phyloP scores from a whole-genome alignment of 2,113 vertebrate species.

The Thomomys bottae region DNA sequence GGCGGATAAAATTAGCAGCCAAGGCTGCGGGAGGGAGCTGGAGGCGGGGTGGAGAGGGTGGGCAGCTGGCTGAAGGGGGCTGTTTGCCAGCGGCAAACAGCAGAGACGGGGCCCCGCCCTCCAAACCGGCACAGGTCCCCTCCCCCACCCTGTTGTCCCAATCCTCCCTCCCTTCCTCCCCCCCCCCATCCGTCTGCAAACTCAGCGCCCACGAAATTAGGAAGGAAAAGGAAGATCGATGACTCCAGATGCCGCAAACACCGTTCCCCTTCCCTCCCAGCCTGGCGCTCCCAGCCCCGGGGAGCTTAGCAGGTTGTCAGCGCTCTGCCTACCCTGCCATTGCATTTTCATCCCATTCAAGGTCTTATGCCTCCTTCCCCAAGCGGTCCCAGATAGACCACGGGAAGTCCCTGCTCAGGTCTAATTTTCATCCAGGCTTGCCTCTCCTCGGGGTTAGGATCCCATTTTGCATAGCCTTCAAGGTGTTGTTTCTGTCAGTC shows the following conservation, averaged over 20 bases:
- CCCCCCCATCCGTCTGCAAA: constrained; percentile 73
- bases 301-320: constrained; percentile 69
- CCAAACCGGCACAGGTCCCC: constrained; percentile 38
- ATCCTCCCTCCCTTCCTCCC: constrained; percentile 25
- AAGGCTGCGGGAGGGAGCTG: constrained; percentile 41
- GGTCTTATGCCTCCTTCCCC: neutral
- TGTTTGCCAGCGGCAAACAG: neutral
- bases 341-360: neutral
- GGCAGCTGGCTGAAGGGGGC: constrained; percentile 73
- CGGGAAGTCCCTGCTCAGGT: neutral
- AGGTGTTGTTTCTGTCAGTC: neutral
- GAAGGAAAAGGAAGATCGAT: constrained; percentile 82
- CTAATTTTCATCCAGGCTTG: neutral
- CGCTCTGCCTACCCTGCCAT: constrained; percentile 47
- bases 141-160: constrained; percentile 48
- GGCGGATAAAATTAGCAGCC: constrained; percentile 79
- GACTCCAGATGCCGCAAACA: constrained; percentile 80
- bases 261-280: constrained; percentile 37
- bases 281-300: constrained; percentile 47
- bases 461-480: neutral
- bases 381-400: neutral
- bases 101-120: neutral
- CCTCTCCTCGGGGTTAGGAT: neutral
- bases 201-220: constrained; percentile 83
- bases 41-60: constrained; percentile 60